These are phyloP conservation scores for Podotricha telesiphe DNA, from an alignment of 2,888 invertebrate species.

Conservation along the genomic window DNA sequence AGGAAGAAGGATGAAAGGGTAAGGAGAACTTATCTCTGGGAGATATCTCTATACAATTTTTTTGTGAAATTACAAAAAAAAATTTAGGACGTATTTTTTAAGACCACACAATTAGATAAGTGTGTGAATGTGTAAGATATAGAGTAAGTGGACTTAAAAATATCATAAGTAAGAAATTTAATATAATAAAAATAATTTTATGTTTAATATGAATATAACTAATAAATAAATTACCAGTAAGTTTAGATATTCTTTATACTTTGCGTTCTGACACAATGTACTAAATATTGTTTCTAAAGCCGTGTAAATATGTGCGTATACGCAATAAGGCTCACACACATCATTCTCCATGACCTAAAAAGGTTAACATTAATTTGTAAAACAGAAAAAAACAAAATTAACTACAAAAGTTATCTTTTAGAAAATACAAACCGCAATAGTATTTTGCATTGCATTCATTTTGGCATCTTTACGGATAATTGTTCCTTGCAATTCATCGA, in stretches of 20 bases:
- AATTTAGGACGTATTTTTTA: no score
- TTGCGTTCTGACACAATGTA: conserved; percentile 69
- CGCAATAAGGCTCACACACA: conserved; percentile 74
- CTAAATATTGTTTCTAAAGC: conserved; percentile 77
- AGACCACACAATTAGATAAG: no score
- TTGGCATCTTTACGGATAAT: conserved; percentile 76
- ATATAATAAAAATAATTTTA: no score
- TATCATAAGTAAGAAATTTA: no score
- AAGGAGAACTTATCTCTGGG: no score
- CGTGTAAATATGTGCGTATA: conserved; percentile 76
- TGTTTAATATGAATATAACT: no score
- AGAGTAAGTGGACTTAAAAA: no score
- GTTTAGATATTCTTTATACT: conserved; percentile 70
- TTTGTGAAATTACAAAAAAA: no score
- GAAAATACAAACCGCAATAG: conserved; percentile 64
- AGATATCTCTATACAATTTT: no score
- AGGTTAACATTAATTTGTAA: conserved; percentile 31
- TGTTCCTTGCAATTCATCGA: conserved; percentile 67
- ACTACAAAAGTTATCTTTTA: not conserved
- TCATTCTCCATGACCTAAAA: conserved; percentile 75
- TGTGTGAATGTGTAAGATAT: no score
- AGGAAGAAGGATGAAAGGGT: no score
- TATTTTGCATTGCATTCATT: conserved; percentile 74
- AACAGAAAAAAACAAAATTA: not conserved
- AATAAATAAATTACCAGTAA: conserved; percentile 57